Conservation (phyloP, 2,888 invertebrate genomes). For the Cephonodes hylas region DNA sequence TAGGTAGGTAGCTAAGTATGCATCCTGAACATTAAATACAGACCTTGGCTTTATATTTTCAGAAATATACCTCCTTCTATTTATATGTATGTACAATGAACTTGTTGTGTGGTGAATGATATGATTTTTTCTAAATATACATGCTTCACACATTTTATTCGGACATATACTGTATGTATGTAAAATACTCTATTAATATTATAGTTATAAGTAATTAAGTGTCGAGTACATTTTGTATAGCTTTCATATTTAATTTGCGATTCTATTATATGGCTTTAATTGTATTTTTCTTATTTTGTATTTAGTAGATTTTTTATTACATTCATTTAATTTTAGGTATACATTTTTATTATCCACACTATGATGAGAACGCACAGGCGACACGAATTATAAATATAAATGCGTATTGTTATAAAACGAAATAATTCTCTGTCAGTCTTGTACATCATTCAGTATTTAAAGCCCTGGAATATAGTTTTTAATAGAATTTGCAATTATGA, state of each 20-base stretch:
- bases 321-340: neutral
- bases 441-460: too few species aligned
- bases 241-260: neutral
- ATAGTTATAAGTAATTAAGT: neutral
- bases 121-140: neutral
- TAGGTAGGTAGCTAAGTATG: constrained; percentile 14
- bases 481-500: too few species aligned
- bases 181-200: neutral
- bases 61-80: constrained; percentile 27
- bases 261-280: neutral
- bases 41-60: neutral
- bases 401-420: too few species aligned
- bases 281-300: neutral
- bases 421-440: too few species aligned
- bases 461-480: too few species aligned
- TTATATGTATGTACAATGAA: constrained; percentile 37
- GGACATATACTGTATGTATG: neutral
- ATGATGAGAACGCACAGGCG: too few species aligned
- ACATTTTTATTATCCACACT: too few species aligned
- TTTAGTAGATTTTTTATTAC: neutral
- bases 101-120: neutral
- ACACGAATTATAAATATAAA: too few species aligned
- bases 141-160: neutral
- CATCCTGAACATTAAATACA: constrained; percentile 23
- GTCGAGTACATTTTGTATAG: neutral